Percentiles rank a stretch among this genome's conserved stretches.
Evolutionary conservation across 92 coral and sea anemone species (phyloP).

Genomic region (Pocillopora grandis): DNA sequence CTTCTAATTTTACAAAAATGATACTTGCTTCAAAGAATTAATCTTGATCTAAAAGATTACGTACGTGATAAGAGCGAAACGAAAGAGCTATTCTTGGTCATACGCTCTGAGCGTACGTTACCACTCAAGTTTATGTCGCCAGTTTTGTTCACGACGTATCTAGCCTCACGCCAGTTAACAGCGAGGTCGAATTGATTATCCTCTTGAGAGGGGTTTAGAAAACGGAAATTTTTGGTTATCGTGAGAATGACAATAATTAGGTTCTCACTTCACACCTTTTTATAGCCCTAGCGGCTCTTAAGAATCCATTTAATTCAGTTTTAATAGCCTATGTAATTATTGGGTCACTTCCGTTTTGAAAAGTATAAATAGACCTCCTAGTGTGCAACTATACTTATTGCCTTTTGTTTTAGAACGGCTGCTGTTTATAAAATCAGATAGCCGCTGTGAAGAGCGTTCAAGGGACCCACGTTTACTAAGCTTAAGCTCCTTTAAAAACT

Average conservation of each 20-base stretch:
- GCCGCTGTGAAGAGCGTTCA: constrained; percentile 34
- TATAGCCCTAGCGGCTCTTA: constrained; percentile 71
- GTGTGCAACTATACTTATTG: constrained; percentile 66
- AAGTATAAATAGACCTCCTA: constrained; percentile 89
- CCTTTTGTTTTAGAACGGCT: constrained; percentile 43
- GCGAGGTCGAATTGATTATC: constrained; percentile 32
- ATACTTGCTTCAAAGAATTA: constrained; percentile 9
- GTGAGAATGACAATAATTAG: constrained; percentile 54
- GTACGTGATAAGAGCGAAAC: background rate
- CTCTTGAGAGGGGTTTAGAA: constrained; percentile 39
- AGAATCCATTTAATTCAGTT: constrained; percentile 73
- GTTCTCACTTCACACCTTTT: constrained; percentile 68
- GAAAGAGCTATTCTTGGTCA: background rate
- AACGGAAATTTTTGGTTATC: constrained; percentile 51
- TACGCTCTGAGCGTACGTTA: background rate
- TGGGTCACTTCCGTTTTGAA: constrained; percentile 75
- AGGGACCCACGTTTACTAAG: constrained; percentile 26
- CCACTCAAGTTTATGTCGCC: background rate
- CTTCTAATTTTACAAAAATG: constrained; percentile 2
- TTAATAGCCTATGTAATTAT: constrained; percentile 85
- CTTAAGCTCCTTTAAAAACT: background rate
- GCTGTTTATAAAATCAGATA: constrained; percentile 54
- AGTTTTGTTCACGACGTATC: background rate
- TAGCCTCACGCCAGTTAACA: background rate
- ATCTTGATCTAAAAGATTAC: background rate